Evolutionary conservation across 2,113 vertebrate species (phyloP).

Genomic region (Zosterops japonicus): DNA sequence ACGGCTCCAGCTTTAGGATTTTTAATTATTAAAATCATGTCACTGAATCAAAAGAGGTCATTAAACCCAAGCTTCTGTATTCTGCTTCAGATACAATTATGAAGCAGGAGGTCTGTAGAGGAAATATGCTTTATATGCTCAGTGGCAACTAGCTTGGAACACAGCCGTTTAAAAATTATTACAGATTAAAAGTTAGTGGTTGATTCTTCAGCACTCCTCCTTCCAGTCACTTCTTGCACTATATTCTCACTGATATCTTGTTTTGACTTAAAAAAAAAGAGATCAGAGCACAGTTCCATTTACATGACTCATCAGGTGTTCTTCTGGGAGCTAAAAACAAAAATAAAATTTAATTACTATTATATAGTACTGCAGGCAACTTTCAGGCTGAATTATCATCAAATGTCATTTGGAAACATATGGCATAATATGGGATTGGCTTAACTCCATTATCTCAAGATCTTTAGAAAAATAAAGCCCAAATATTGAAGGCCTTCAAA

Average conservation of each 20-base stretch:
- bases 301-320: conserved; percentile 54
- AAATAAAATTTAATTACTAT: conserved; percentile 48
- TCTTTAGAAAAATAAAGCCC: background rate
- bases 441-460: background rate
- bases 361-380: conserved; percentile 8
- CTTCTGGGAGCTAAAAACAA: conserved; percentile 56
- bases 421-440: background rate
- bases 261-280: background rate
- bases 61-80: conserved; percentile 11
- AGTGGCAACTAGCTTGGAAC: background rate
- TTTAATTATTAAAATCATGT: conserved; percentile 43
- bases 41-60: conserved; percentile 13
- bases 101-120: background rate
- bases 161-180: conserved; percentile 5
- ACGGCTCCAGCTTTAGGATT: conserved; percentile 12
- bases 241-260: conserved; percentile 17
- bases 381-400: conserved; percentile 23
- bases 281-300: background rate
- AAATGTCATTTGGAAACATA: conserved; percentile 20
- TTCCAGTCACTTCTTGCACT: conserved; percentile 13
- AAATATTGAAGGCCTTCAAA: background rate
- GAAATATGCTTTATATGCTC: background rate
- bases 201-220: background rate
- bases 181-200: background rate
- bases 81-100: background rate